Evolutionary conservation across 1,140 invertebrate species (phyloP), one percentile per base, ranked within the genome.

Genomic region (Cylas formicarius): DNA sequence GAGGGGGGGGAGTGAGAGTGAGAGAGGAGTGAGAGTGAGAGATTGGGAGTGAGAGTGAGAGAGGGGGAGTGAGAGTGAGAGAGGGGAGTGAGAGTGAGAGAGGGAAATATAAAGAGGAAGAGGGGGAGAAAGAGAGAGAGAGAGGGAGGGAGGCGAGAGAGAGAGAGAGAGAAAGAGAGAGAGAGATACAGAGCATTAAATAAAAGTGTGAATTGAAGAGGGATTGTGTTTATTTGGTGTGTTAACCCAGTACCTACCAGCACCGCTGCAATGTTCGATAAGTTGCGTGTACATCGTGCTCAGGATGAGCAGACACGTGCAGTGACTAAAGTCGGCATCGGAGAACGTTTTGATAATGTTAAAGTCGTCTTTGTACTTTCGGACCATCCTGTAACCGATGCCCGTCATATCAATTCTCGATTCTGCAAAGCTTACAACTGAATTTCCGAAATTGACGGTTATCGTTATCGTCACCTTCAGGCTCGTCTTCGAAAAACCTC

Each of bases 201-300:
- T 8, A 26, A 13, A 26, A 13, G 13, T 8, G 24, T 9, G 24
- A 26, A 26, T 8, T 26, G 24, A 13, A 26, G 13, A 13, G 13
- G 24, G 24, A 26, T n/a, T n/a, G n/a, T n/a, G n/a, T n/a, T n/a
- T n/a, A n/a, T n/a, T n/a, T n/a, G n/a, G n/a, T n/a, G n/a, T n/a
- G n/a, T 16, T 11, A 32, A 8, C 11, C 29, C 7, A 8, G 6
- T 36, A n/a, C 46, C 58, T 59, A 75, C 74, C 71, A 35, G 74
- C 71, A 22, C 70, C 72, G 16, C 62, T 62, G 52, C 73, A 77
- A 46, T 79, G 76, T 5, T 72, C 68, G 11, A 78, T 62, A 3
- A 76, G 65, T 53, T 78, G 75, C 1, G 61, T 67, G 34, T 78
- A 78, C n/a, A 70, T 67, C 0, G 70, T 68, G 6, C 64, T 60